Evolutionary conservation across 1,140 invertebrate species (phyloP).

Genomic region (Stenopsyche tienmushanensis): DNA sequence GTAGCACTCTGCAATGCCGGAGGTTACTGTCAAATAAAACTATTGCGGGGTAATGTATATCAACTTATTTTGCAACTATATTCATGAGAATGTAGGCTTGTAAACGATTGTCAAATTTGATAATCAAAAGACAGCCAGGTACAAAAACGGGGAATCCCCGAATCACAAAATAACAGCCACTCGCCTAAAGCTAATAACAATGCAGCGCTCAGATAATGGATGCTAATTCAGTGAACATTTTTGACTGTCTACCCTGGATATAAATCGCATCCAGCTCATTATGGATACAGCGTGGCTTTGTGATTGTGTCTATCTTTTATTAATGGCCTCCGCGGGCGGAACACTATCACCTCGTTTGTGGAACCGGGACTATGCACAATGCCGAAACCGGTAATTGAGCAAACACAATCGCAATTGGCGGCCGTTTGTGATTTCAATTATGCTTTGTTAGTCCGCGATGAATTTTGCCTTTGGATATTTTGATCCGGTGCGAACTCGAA

Average conservation of each 20-base stretch:
- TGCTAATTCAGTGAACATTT: constrained; percentile 7
- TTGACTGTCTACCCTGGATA: not conserved
- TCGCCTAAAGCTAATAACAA: not conserved
- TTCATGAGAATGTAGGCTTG: too few species aligned
- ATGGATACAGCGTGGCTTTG: constrained; percentile 6
- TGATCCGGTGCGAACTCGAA: too few species aligned
- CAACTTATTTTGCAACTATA: too few species aligned
- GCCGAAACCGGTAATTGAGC: constrained; percentile 12
- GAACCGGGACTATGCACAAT: too few species aligned
- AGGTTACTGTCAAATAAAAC: too few species aligned
- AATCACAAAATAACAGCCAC: not conserved
- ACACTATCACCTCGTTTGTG: not conserved
- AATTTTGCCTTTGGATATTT: too few species aligned
- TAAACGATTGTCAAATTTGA: too few species aligned
- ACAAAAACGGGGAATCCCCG: too few species aligned
- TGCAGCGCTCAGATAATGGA: not conserved
- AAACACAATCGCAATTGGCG: constrained; percentile 2
- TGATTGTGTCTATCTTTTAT: constrained; percentile 21
- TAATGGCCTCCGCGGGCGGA: constrained; percentile 7
- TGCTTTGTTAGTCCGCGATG: not conserved
- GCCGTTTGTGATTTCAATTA: not conserved
- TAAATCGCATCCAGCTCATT: constrained; percentile 17
- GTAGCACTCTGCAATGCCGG: too few species aligned
- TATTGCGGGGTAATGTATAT: too few species aligned
- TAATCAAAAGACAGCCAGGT: too few species aligned